Conservation (phyloP, 2,113 vertebrate species). For the Tragelaphus scriptus region DNA sequence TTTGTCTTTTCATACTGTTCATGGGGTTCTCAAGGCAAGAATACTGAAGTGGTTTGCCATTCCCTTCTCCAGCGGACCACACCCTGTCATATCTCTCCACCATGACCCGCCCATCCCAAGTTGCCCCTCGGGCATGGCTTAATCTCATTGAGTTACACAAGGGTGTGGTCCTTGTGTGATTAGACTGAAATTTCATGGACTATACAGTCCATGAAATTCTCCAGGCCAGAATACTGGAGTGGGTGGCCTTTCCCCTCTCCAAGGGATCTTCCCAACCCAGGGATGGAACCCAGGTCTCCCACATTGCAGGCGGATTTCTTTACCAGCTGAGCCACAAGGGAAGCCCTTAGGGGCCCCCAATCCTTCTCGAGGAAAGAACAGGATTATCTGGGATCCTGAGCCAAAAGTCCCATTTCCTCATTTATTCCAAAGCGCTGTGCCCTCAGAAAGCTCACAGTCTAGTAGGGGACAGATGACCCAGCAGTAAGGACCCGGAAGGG, state of each 20-base stretch:
- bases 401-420: background rate
- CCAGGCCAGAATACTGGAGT: background rate
- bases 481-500: background rate
- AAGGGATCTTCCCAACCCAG: background rate
- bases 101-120: too few relatives aligned
- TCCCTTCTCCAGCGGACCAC: too few relatives aligned
- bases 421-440: background rate
- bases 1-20: too few relatives aligned
- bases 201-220: background rate
- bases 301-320: background rate
- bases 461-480: too few relatives aligned
- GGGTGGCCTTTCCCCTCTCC: background rate
- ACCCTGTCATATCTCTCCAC: too few relatives aligned
- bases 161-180: too few relatives aligned
- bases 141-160: too few relatives aligned
- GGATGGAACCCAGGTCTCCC: background rate
- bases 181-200: too few relatives aligned
- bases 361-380: background rate
- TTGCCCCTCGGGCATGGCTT: too few relatives aligned
- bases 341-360: fast-evolving
- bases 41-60: too few relatives aligned
- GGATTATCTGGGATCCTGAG: background rate
- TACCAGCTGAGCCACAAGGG: background rate
- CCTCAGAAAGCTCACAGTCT: background rate
- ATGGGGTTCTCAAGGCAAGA: too few relatives aligned